Base-by-base conservation (phyloP, 2,797 vertebrate species). In the Lemur catta region DNA sequence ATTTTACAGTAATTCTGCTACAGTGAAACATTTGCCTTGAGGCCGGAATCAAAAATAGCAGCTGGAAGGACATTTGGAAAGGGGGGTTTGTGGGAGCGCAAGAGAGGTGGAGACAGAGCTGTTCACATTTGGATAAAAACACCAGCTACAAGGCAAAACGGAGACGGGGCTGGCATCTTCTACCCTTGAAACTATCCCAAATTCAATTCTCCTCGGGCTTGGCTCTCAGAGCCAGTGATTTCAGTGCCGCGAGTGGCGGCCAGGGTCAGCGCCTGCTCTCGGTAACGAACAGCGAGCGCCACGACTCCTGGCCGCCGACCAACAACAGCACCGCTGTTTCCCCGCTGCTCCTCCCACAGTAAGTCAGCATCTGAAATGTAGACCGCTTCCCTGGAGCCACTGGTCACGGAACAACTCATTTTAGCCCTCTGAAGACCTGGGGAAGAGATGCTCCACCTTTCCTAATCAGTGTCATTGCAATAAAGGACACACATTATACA, bases 61-160 rank as follows among this genome's bases (percentile, higher is more conserved):
- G 93, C 97, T 98, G 98, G 97, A 97, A 98, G 97, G 96, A 85
- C 95, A 89, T 96, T 92, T 97, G 98, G 98, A 97, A 97, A 85
- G 72, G 14, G 84, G 71, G 67, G 81, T 50, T 38, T 65, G 87
- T 89, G 95, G 89, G 94, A 92, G 93, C 72, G 33, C 48, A 41
- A 61, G 97, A 97, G 98, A 98, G 74, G 93, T 35, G 94, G 71
- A 72, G 89, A 91, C 84, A 87, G 87, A 89, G 87, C 33, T 50
- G 67, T 96, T 97, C 74, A 85, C 9, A 4, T 85, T 96, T 87
- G 96, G 95, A 95, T 87, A 22, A 80, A 97, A 96, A 74, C 14
- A 80, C 57, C 71, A 96, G 74, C 95, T 96, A 93, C 59, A 95
- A 96, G 94, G 96, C 94, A 95, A 80, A 96, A 87, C n/a, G 28